Base-by-base conservation (phyloP, 2,113 vertebrate genomes). In the Seriola quinqueradiata region DNA sequence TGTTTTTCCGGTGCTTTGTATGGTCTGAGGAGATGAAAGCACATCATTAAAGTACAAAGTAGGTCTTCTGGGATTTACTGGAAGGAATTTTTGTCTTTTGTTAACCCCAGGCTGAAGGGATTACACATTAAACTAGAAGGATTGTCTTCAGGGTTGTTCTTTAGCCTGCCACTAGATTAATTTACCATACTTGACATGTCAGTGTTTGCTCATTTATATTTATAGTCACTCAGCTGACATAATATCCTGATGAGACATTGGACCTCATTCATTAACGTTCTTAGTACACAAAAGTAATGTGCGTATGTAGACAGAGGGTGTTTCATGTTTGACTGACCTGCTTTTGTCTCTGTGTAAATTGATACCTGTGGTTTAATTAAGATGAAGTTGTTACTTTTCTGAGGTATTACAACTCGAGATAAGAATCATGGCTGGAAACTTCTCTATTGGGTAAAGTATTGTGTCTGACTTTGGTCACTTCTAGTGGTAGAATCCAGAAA, bases 21-120 rank as follows among this genome's bases (percentile, higher is more conserved):
- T 81, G 83, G 90, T 91, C 89, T 90, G 83, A 90, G 87, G 88
- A 91, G 92, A 93, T 93, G 90, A 92, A 92, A 92, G 91, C 85
- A 90, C 85, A 86, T 92, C 89, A 92, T 92, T 92, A 93, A 93
- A 92, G 92, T 89, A 92, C 90, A 90, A 92, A 92, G 90, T 83
- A 83, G 91, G 84, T 90, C 88, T 87, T 92, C 81, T 85, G 85
- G 87, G 88, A 88, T 90, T 93, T 92, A 92, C 90, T 88, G 88
- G 91, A 92, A 91, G 82, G 81, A 71, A 21, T 91, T 86, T 81
- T 84, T 87, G 76, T 90, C 86, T 90, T 87, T 87, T 87, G 89
- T 92, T 90, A 90, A 89, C 87, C 89, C 79, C 82, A 82, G 88
- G 23, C 75, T 86, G 75, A 82, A 84, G 79, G 81, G 84, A 90